Evolutionary conservation across 1,140 invertebrate species (phyloP).

Genomic region (Idris sp.): DNA sequence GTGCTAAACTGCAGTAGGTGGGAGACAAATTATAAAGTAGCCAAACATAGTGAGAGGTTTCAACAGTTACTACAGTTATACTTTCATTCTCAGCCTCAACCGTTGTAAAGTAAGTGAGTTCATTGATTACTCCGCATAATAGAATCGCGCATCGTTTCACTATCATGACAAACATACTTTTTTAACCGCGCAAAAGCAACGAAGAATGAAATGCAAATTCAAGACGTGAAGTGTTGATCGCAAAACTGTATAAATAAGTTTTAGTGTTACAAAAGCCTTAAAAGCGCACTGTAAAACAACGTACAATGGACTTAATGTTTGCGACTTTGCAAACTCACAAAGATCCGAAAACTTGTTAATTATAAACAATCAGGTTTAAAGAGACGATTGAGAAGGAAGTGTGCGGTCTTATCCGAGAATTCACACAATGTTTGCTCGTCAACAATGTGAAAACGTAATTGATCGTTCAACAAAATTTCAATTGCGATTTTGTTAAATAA

Average conservation of each 20-base stretch:
- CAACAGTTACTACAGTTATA: constrained; percentile 66
- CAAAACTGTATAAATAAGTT: constrained; percentile 20
- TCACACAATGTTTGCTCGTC: no score
- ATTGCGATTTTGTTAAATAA: no score
- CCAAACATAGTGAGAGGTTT: constrained; percentile 72
- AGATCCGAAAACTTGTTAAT: constrained; percentile 13
- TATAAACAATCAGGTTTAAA: background rate
- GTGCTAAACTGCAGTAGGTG: constrained; percentile 59
- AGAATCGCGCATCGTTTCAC: constrained; percentile 56
- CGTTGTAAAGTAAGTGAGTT: constrained; percentile 60
- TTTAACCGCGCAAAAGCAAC: constrained; percentile 24
- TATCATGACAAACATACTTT: constrained; percentile 49
- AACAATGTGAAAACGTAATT: no score
- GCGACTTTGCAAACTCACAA: background rate
- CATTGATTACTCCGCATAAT: constrained; percentile 53
- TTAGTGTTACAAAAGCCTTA: constrained; percentile 10
- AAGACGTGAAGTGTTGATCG: constrained; percentile 30
- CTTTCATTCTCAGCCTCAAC: constrained; percentile 51
- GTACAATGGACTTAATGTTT: constrained; percentile 7
- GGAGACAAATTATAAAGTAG: constrained; percentile 76
- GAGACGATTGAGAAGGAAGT: no score
- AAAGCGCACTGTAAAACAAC: constrained; percentile 6
- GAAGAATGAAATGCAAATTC: constrained; percentile 23
- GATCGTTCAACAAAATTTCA: no score
- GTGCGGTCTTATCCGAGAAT: background rate